Percentiles rank a stretch among this genome's conserved stretches.
phyloP scores from a whole-genome alignment of 2,113 vertebrate genomes.

The Anthoscopus minutus region DNA sequence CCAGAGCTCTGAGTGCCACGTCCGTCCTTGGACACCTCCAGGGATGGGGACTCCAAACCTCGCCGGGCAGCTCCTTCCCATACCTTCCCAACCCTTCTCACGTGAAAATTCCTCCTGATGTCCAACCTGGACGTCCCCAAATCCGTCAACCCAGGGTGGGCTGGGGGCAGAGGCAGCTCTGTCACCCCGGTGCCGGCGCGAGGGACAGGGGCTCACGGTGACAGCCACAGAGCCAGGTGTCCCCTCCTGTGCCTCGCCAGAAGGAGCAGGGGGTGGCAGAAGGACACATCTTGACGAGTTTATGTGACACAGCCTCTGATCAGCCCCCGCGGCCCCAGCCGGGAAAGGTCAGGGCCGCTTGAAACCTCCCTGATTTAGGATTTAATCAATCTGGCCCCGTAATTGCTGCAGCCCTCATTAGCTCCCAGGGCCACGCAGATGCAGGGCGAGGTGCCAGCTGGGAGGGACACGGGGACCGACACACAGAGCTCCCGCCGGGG shows the following conservation, averaged over 20 bases:
- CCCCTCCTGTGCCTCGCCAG: background rate
- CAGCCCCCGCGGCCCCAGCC: background rate
- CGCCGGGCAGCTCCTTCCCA: rapidly evolving
- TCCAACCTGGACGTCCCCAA: background rate
- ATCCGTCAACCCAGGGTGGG: rapidly evolving
- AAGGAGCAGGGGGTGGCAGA: background rate
- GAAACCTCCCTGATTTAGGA: background rate
- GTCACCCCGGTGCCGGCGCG: rapidly evolving
- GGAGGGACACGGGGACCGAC: background rate
- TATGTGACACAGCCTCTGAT: background rate
- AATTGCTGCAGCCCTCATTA: background rate
- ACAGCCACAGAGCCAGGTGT: rapidly evolving
- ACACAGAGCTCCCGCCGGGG: background rate
- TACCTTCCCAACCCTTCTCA: rapidly evolving
- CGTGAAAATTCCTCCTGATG: background rate
- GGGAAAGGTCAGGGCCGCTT: background rate
- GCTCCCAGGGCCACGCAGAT: background rate
- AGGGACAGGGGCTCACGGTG: background rate
- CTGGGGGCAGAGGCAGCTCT: background rate
- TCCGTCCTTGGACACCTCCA: background rate
- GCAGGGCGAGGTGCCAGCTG: background rate
- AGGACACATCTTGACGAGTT: background rate
- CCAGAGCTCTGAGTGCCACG: rapidly evolving
- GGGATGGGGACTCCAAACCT: rapidly evolving
- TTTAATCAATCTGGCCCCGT: background rate